A percentile compares a stretch with the other conserved stretches of the same genome.
phyloP scores from a whole-genome alignment of 2,888 invertebrate species.

The Podotricha telesiphe region DNA sequence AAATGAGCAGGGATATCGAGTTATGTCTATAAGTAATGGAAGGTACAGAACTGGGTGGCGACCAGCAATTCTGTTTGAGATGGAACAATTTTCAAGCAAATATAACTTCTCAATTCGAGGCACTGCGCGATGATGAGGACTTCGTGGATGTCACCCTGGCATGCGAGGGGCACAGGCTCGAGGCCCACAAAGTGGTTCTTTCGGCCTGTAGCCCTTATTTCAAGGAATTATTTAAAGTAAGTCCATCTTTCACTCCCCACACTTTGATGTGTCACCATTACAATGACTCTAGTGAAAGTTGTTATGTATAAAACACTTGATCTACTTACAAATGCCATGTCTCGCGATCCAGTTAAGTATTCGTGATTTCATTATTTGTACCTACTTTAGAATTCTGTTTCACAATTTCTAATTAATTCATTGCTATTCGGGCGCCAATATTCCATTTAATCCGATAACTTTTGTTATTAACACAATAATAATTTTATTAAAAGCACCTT shows the following conservation, averaged over 20 bases:
- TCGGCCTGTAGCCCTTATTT: slow-evolving; percentile 95
- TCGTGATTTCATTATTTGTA: slow-evolving; percentile 83
- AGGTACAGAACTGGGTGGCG: slow-evolving; percentile 86
- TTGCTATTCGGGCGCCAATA: slow-evolving; percentile 63
- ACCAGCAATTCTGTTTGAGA: slow-evolving; percentile 94
- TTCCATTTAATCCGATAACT: slow-evolving; percentile 45
- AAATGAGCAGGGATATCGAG: slow-evolving; percentile 84
- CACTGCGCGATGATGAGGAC: slow-evolving; percentile 92
- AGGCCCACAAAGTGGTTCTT: slow-evolving; percentile 93
- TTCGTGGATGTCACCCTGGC: slow-evolving; percentile 95
- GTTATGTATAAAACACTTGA: slow-evolving; percentile 84
- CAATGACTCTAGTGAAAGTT: slow-evolving; percentile 84
- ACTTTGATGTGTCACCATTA: slow-evolving; percentile 84
- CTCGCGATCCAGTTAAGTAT: slow-evolving; percentile 84
- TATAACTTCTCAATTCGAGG: slow-evolving; percentile 93
- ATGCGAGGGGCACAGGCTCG: slow-evolving; percentile 91
- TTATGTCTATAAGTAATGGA: slow-evolving; percentile 85
- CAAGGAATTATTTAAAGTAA: slow-evolving; percentile 93
- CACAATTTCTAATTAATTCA: slow-evolving; percentile 82
- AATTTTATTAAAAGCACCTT: slow-evolving; percentile 20
- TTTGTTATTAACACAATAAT: not conserved
- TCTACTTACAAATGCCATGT: slow-evolving; percentile 84
- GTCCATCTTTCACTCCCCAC: slow-evolving; percentile 83
- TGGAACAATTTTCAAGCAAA: slow-evolving; percentile 96
- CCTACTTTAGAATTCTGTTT: slow-evolving; percentile 81